Evolutionary conservation across 2,113 vertebrate genomes (phyloP).

Genomic region (Seriola aureovittata): DNA sequence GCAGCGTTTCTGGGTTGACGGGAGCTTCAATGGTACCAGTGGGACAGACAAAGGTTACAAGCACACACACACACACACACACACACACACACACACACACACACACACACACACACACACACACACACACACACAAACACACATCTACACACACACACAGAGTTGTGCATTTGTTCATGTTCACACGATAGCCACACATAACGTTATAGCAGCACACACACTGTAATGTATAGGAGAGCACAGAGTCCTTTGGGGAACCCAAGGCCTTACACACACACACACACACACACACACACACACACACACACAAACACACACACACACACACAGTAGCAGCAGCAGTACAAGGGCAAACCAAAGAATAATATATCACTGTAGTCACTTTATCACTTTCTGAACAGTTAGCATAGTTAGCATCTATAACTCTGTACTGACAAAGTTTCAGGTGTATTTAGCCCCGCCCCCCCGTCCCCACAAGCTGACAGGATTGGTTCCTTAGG

Average conservation of each 20-base stretch:
- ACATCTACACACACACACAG: not conserved
- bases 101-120: constrained; percentile 15
- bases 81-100: constrained; percentile 6
- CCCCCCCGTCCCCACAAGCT: no score
- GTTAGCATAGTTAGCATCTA: no score
- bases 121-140: constrained; percentile 12
- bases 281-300: no score
- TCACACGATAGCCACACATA: not conserved
- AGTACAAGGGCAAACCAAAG: constrained; percentile 32
- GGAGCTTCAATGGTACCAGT: constrained; percentile 39
- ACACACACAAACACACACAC: not conserved
- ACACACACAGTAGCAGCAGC: not conserved
- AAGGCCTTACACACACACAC: constrained; percentile 25
- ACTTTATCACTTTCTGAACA: no score
- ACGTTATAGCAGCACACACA: not conserved
- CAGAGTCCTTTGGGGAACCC: constrained; percentile 8
- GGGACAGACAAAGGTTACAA: constrained; percentile 40
- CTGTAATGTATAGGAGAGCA: constrained; percentile 16
- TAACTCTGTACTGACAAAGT: no score
- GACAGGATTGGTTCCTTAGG: no score
- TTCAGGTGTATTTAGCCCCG: no score
- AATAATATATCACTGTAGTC: constrained; percentile 4
- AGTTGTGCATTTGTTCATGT: not conserved
- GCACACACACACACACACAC: not conserved
- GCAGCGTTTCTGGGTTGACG: constrained; percentile 62